Evolutionary conservation across 1,140 invertebrate species (phyloP).

Genomic region (Diorhabda carinulata): DNA sequence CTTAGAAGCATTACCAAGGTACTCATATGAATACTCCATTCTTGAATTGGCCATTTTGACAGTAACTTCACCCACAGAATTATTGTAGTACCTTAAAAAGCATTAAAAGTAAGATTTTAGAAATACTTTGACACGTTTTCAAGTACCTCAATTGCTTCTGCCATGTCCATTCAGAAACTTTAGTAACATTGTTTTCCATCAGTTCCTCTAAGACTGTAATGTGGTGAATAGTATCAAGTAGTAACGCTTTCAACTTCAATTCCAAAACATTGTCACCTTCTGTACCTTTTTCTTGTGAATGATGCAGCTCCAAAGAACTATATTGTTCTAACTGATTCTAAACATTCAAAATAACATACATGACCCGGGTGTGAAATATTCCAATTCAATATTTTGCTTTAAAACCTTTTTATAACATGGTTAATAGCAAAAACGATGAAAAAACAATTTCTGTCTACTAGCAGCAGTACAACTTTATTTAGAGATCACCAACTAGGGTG

Average conservation of each 20-base stretch:
- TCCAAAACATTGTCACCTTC: constrained; percentile 46
- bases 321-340: constrained; percentile 61
- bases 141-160: constrained; percentile 85
- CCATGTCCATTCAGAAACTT: constrained; percentile 83
- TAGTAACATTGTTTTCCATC: constrained; percentile 62
- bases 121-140: too few species aligned
- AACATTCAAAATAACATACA: not conserved
- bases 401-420: too few species aligned
- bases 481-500: too few species aligned
- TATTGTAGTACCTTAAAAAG: constrained; percentile 55
- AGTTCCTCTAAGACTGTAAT: constrained; percentile 77
- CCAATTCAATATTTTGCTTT: too few species aligned
- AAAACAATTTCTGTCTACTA: too few species aligned
- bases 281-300: constrained; percentile 34
- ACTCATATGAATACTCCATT: constrained; percentile 96
- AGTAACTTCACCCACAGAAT: constrained; percentile 54
- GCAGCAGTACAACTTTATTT: too few species aligned
- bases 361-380: too few species aligned
- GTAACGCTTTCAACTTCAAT: constrained; percentile 69
- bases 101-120: not conserved
- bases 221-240: constrained; percentile 92
- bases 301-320: constrained; percentile 54
- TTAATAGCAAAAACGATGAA: too few species aligned
- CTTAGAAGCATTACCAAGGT: constrained; percentile 88
- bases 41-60: constrained; percentile 82